Evolutionary conservation across 2,113 vertebrate species (phyloP).

Genomic region (Plecotus auritus): DNA sequence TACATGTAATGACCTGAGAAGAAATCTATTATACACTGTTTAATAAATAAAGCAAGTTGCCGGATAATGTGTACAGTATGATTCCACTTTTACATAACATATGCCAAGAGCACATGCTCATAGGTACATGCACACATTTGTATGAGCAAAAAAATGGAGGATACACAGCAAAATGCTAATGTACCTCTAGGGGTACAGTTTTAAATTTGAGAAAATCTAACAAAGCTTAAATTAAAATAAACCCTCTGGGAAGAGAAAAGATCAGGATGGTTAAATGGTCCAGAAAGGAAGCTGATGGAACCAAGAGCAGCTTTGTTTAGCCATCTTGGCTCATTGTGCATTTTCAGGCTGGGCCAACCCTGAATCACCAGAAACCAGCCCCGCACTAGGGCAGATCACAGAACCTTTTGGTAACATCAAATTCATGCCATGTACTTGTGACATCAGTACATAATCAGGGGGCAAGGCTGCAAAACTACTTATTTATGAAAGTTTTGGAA

Average conservation of each 20-base stretch:
- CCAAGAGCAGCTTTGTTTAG: not conserved
- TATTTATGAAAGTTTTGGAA: not conserved
- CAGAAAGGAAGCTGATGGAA: not conserved
- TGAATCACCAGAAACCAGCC: not conserved
- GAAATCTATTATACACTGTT: not conserved
- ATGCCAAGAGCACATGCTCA: not conserved
- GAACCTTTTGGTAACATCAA: too few species aligned
- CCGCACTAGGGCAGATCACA: not conserved
- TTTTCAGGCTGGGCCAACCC: not conserved
- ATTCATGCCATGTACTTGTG: not conserved
- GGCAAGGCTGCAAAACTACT: not conserved
- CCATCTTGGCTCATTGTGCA: not conserved
- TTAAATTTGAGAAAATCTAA: not conserved
- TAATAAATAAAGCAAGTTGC: not conserved
- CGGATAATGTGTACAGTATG: not conserved
- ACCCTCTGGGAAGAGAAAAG: not conserved
- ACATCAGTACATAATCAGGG: not conserved
- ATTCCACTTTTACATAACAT: not conserved
- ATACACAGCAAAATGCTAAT: not conserved
- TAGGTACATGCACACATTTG: not conserved
- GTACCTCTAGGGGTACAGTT: not conserved
- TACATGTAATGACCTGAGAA: not conserved
- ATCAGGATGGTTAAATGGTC: not conserved
- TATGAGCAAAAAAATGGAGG: not conserved
- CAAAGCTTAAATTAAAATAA: not conserved